Evolutionary conservation across 2,888 invertebrate genomes (phyloP), one percentile per base, ranked within the genome.

Genomic region (Diarsia brunnea): DNA sequence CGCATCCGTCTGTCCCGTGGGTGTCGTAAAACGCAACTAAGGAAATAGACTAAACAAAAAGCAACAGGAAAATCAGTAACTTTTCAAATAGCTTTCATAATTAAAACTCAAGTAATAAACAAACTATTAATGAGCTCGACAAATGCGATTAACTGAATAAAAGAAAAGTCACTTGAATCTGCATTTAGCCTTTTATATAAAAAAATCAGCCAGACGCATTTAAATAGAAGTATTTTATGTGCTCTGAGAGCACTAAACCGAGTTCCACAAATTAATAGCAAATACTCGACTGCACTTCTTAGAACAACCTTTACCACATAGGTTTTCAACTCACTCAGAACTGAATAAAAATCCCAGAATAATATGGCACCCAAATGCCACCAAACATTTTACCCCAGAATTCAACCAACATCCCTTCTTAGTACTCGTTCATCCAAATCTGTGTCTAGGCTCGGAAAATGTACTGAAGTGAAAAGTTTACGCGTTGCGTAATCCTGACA

Each of bases 401-500:
- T 63, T 63, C 53, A 58, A 69, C 67, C 53, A 74, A 81, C 65
- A 64, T 49, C 16, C 47, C 19, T 69, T 66, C 65, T 58, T 55
- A 63, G 60, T 63, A 45, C 55, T n/a, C 53, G 53, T 53, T 16
- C 58, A 58, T 49, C 16, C n/a, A 71, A 74, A 65, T 68, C 67
- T 70, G 67, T 74, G 73, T 75, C 78, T 69, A 86, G 77, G 43
- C 75, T 61, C 45, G 63, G 53, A 66, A 76, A 81, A 65, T 71
- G 69, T 84, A 75, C 81, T 88, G 77, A 80, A 81, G 64, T 87
- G 79, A 79, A 85, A 87, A 87, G 84, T 86, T 88, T 79, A 79
- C 79, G 80, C 78, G 86, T 86, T 80, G 79, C 84, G 88, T 88
- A 88, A 87, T 84, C 79, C 76, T 74, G 77, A 70, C 79, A 87